A percentile compares a stretch with the other conserved stretches of the same genome.
phyloP scores from a whole-genome alignment of 2,888 invertebrate species.

The Beris chalybata region DNA sequence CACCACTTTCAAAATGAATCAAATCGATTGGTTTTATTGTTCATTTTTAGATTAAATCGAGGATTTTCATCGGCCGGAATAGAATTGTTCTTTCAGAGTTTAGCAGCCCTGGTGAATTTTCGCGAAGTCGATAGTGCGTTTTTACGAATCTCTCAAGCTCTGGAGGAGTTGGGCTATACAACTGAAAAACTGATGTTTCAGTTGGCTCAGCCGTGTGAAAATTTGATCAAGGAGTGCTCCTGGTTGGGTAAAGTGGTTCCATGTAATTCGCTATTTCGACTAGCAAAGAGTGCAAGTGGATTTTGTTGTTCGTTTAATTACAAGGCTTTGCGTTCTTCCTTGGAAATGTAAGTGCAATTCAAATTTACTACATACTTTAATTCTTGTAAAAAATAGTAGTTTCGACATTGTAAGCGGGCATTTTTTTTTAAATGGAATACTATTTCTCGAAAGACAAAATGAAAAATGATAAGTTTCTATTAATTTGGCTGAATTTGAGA shows the following conservation, averaged over 20 bases:
- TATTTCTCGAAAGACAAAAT: no score
- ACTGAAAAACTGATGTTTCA: slow-evolving; percentile 48
- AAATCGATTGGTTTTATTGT: slow-evolving; percentile 52
- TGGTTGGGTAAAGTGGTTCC: slow-evolving; percentile 47
- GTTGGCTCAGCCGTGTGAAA: slow-evolving; percentile 50
- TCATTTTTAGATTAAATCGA: slow-evolving; percentile 42
- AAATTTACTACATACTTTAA: background rate
- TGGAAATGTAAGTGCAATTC: slow-evolving; percentile 36
- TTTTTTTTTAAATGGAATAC: no score
- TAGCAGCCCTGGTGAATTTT: slow-evolving; percentile 47
- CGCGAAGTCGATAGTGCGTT: slow-evolving; percentile 44
- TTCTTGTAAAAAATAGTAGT: no score
- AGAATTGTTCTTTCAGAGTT: slow-evolving; percentile 43
- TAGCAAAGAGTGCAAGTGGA: slow-evolving; percentile 47
- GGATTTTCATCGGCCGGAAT: slow-evolving; percentile 38
- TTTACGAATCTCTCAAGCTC: slow-evolving; percentile 40
- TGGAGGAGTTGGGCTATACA: slow-evolving; percentile 43
- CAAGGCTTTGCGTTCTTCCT: slow-evolving; percentile 41
- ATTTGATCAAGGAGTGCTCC: slow-evolving; percentile 45
- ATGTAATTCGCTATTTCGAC: slow-evolving; percentile 47
- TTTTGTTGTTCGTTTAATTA: slow-evolving; percentile 52
- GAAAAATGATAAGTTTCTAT: no score
- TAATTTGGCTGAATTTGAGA: no score
- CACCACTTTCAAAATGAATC: slow-evolving; percentile 32
- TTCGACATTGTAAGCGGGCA: no score